Evolutionary conservation across 2,113 vertebrate genomes (phyloP).

Genomic region (Euleptes europaea): DNA sequence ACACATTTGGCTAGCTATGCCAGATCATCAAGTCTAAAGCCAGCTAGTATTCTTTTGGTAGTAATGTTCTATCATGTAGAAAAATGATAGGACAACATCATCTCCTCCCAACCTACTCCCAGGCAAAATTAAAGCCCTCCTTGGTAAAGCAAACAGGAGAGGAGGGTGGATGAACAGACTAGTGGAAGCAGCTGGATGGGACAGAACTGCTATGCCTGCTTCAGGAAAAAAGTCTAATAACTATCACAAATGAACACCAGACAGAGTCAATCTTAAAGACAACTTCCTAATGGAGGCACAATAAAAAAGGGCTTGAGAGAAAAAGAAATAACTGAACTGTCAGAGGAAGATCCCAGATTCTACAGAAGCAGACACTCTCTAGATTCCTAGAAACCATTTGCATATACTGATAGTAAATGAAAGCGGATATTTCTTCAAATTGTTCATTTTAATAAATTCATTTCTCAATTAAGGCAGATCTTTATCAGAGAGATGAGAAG

Average conservation of each 20-base stretch:
- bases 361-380: not conserved
- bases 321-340: conserved; percentile 10
- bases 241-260: not conserved
- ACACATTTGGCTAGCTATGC: not conserved
- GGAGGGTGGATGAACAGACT: not conserved
- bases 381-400: conserved; percentile 32
- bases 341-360: not conserved
- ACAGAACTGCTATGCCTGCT: not conserved
- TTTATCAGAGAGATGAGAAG: not conserved
- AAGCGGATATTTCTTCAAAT: conserved; percentile 30
- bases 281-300: conserved; percentile 13
- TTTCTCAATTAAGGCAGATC: not conserved
- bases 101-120: not conserved
- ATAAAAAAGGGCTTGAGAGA: conserved; percentile 8
- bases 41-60: not conserved
- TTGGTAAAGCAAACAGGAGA: not conserved
- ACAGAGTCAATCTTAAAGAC: not conserved
- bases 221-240: not conserved
- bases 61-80: not conserved
- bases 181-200: not conserved
- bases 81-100: no score
- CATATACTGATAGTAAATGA: not conserved
- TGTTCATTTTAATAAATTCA: conserved; percentile 4
- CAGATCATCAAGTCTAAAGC: not conserved
- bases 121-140: not conserved